These are phyloP conservation scores for Lampris incognitus DNA, from an alignment of 2,113 vertebrate species.

Conservation along the genomic window DNA sequence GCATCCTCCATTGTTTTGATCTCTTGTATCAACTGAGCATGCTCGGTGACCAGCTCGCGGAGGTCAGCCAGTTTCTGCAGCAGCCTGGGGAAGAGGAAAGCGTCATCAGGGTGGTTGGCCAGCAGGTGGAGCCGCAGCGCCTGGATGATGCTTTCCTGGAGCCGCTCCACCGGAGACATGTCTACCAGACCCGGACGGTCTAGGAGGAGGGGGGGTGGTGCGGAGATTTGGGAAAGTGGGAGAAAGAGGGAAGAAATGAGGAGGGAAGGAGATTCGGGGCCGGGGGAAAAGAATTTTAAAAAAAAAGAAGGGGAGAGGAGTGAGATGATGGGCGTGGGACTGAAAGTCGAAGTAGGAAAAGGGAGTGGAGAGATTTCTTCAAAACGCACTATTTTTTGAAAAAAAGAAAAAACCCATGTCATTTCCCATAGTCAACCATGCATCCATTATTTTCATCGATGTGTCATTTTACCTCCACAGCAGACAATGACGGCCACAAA, in stretches of 20 bases:
- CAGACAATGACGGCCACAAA: slow-evolving; percentile 98
- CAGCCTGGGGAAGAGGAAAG: slow-evolving; percentile 93
- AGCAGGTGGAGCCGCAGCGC: slow-evolving; percentile 91
- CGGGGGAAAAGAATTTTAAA: too few relatives aligned
- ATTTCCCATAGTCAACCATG: background rate
- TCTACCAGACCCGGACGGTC: slow-evolving; percentile 93
- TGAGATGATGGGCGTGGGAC: too few relatives aligned
- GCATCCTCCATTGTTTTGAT: slow-evolving; percentile 94
- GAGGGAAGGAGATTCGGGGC: slow-evolving; percentile 22
- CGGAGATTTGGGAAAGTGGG: background rate
- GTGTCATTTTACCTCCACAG: slow-evolving; percentile 88
- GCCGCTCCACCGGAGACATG: slow-evolving; percentile 87
- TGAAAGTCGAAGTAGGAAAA: too few relatives aligned
- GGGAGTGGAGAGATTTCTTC: too few relatives aligned
- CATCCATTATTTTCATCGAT: background rate
- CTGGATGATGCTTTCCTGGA: slow-evolving; percentile 93
- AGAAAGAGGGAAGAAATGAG: background rate
- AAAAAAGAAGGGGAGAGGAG: too few relatives aligned
- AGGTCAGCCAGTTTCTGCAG: slow-evolving; percentile 96
- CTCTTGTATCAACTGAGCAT: slow-evolving; percentile 92
- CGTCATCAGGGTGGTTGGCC: slow-evolving; percentile 89
- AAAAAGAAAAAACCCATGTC: too few relatives aligned
- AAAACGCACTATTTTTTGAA: too few relatives aligned
- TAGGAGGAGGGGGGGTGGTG: slow-evolving; percentile 65
- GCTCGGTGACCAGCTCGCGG: slow-evolving; percentile 94